Conservation (phyloP, 2,888 invertebrate genomes). For the Drosophila mercatorum region DNA sequence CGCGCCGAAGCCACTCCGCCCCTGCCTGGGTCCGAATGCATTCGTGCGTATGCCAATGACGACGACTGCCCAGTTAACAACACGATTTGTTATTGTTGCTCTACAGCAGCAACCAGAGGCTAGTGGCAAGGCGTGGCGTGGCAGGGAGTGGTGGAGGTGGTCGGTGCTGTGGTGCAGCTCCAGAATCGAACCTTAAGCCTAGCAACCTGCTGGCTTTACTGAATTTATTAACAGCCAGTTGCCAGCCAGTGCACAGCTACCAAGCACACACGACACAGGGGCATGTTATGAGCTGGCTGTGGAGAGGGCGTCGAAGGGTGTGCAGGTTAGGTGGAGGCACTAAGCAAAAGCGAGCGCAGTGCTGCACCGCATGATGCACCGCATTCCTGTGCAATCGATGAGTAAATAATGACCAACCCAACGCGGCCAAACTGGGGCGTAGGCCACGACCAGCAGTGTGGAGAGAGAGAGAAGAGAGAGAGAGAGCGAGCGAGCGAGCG, state of each 20-base stretch:
- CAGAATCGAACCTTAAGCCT: slow-evolving; percentile 65
- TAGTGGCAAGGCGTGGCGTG: background rate
- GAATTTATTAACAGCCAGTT: slow-evolving; percentile 71
- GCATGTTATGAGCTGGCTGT: background rate
- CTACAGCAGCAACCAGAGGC: slow-evolving; percentile 6
- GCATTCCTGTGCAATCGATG: slow-evolving; percentile 77
- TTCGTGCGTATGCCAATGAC: slow-evolving; percentile 75
- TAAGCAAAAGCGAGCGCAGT: slow-evolving; percentile 26
- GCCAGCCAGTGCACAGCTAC: slow-evolving; percentile 49
- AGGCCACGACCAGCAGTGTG: slow-evolving; percentile 3
- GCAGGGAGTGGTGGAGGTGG: background rate
- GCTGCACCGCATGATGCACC: slow-evolving; percentile 59
- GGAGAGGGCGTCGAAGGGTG: background rate
- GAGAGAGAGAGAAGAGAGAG: background rate
- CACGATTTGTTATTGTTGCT: slow-evolving; percentile 77
- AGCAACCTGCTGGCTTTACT: slow-evolving; percentile 77
- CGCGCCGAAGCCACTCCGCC: slow-evolving; percentile 8
- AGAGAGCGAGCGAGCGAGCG: background rate
- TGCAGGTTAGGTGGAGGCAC: slow-evolving; percentile 17
- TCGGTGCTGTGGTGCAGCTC: slow-evolving; percentile 10
- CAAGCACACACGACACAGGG: slow-evolving; percentile 24
- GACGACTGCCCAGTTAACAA: slow-evolving; percentile 75
- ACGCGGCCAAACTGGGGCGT: slow-evolving; percentile 69
- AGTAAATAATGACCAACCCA: slow-evolving; percentile 80
- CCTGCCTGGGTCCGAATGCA: slow-evolving; percentile 39